Conservation (phyloP, 1,140 invertebrate species). For the Bombus huntii region DNA sequence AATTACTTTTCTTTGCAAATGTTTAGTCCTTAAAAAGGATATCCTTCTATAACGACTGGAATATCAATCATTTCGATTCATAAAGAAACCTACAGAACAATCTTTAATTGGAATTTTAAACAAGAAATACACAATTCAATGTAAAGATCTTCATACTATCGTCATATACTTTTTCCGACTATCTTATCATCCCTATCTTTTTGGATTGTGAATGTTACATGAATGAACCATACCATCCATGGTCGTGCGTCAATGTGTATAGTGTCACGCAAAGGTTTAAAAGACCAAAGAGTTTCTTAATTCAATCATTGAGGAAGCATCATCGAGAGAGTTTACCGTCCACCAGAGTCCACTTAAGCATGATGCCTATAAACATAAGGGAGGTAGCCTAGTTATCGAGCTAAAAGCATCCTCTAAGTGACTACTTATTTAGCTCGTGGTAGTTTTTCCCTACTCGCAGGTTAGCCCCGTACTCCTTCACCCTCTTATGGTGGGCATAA, state of each 20-base stretch:
- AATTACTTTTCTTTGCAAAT: no score
- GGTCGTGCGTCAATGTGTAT: neutral
- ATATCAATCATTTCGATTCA: no score
- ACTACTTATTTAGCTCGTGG: neutral
- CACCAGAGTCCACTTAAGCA: neutral
- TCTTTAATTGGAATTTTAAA: no score
- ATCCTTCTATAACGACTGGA: no score
- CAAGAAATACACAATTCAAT: no score
- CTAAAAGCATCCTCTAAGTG: conserved; percentile 38
- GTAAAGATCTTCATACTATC: no score
- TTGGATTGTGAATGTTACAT: no score
- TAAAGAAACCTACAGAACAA: no score
- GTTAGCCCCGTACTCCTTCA: neutral
- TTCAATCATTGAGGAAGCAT: conserved; percentile 11
- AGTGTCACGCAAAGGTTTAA: neutral
- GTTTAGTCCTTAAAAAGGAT: no score
- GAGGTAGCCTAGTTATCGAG: conserved; percentile 28
- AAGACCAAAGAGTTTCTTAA: neutral
- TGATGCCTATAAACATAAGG: neutral
- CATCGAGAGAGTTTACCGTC: neutral
- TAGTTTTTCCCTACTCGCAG: neutral
- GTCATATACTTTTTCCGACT: no score
- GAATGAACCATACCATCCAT: neutral
- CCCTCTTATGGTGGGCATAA: neutral
- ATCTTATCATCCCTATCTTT: no score